Conservation (phyloP, 2,888 invertebrate genomes). For the Priocnemis perturbator region DNA sequence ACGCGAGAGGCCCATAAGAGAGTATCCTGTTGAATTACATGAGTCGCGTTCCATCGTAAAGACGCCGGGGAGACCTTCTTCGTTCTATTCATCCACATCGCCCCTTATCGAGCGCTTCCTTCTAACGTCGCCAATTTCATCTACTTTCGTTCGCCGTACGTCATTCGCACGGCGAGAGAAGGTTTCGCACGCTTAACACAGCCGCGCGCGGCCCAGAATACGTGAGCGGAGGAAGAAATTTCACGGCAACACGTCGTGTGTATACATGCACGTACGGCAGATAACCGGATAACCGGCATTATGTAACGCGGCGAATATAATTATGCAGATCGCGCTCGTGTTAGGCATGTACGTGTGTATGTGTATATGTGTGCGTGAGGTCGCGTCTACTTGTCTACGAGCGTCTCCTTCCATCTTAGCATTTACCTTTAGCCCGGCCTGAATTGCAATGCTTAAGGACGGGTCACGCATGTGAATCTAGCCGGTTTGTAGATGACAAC, state of each 20-base stretch:
- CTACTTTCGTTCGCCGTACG: neutral
- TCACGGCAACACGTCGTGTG: slow-evolving; percentile 39
- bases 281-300: slow-evolving; percentile 60
- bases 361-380: neutral
- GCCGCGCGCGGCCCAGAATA: slow-evolving; percentile 19
- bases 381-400: neutral
- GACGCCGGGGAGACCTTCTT: too few species aligned
- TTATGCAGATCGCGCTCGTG: slow-evolving; percentile 61
- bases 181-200: neutral
- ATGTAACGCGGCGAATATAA: slow-evolving; percentile 62
- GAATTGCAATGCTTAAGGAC: slow-evolving; percentile 45
- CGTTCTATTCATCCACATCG: too few species aligned
- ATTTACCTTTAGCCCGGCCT: slow-evolving; percentile 65
- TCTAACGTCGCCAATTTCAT: neutral
- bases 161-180: slow-evolving; percentile 6
- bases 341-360: slow-evolving; percentile 16
- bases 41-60: too few species aligned
- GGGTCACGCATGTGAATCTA: slow-evolving; percentile 56
- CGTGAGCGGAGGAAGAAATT: slow-evolving; percentile 39
- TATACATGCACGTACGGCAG: slow-evolving; percentile 36
- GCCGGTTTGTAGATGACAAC: slow-evolving; percentile 40
- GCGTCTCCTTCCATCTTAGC: slow-evolving; percentile 52
- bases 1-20: too few species aligned
- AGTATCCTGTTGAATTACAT: too few species aligned
- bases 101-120: neutral